These are phyloP conservation scores for Sphaerophoria rueppellii DNA, from an alignment of 2,888 invertebrate genomes.

Conservation along the genomic window DNA sequence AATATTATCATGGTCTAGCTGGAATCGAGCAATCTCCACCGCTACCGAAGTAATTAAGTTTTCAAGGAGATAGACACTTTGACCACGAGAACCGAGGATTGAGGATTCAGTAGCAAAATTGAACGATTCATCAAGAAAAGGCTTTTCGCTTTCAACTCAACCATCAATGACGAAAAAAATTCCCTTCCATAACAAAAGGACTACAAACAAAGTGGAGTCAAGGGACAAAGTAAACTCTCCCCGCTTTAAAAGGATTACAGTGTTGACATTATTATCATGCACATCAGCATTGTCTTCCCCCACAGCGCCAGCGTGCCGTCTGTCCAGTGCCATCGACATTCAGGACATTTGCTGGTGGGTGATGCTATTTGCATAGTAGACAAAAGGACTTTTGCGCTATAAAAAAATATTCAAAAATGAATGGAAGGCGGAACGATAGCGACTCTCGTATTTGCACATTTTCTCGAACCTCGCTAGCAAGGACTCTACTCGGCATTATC, in stretches of 20 bases:
- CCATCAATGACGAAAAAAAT: slow-evolving; percentile 9
- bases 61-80: slow-evolving; percentile 48
- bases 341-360: slow-evolving; percentile 41
- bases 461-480: slow-evolving; percentile 24
- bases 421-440: slow-evolving; percentile 21
- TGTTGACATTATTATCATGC: slow-evolving; percentile 67
- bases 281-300: slow-evolving; percentile 38
- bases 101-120: slow-evolving; percentile 33
- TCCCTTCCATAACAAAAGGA: slow-evolving; percentile 5
- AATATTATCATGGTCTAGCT: neutral
- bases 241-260: slow-evolving; percentile 65
- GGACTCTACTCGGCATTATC: neutral
- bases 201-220: slow-evolving; percentile 15
- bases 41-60: slow-evolving; percentile 56
- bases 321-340: slow-evolving; percentile 12
- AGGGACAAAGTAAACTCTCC: slow-evolving; percentile 60
- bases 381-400: slow-evolving; percentile 42
- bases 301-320: slow-evolving; percentile 10
- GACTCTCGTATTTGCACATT: slow-evolving; percentile 43
- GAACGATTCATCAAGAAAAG: slow-evolving; percentile 58
- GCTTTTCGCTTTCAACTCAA: neutral
- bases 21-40: slow-evolving; percentile 58
- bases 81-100: neutral
- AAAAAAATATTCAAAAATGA: slow-evolving; percentile 56
- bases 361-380: slow-evolving; percentile 62